Evolutionary conservation across 2,797 vertebrate species (phyloP).

Genomic region (Taeniopygia guttata): DNA sequence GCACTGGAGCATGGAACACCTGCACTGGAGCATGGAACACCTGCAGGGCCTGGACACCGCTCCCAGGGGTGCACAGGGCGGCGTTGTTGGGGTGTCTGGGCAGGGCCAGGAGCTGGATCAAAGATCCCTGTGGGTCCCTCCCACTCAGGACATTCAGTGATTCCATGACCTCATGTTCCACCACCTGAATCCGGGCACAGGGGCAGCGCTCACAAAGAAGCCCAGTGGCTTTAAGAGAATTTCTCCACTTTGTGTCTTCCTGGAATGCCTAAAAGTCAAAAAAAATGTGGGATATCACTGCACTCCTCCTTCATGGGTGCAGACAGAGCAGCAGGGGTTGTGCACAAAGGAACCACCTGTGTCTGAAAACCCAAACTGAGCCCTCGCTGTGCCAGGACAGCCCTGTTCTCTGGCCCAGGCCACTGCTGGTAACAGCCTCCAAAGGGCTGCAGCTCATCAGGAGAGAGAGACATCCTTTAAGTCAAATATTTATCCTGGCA

Average conservation of each 20-base stretch:
- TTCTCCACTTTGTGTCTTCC: background rate
- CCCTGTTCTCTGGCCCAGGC: background rate
- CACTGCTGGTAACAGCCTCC: background rate
- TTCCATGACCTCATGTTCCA: background rate
- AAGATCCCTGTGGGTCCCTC: background rate
- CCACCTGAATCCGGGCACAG: background rate
- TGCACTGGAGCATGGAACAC: too few relatives aligned
- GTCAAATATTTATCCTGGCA: constrained; percentile 33
- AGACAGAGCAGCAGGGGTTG: background rate
- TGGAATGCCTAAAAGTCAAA: background rate
- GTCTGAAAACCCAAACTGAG: background rate
- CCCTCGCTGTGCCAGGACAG: background rate
- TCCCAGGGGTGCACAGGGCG: background rate
- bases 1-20: background rate
- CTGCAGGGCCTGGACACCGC: accelerated
- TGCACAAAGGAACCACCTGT: background rate
- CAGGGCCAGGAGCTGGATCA: background rate
- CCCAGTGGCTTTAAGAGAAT: background rate
- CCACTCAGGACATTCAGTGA: background rate
- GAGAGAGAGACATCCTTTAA: background rate
- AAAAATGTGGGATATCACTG: too few relatives aligned
- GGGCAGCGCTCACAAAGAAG: background rate
- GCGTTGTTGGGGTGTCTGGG: background rate
- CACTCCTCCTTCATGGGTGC: background rate
- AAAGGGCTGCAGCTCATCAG: background rate